Percentiles rank a stretch among this genome's conserved stretches.
Conservation (phyloP, 2,888 invertebrate species). For the Nymphalis c-album region DNA sequence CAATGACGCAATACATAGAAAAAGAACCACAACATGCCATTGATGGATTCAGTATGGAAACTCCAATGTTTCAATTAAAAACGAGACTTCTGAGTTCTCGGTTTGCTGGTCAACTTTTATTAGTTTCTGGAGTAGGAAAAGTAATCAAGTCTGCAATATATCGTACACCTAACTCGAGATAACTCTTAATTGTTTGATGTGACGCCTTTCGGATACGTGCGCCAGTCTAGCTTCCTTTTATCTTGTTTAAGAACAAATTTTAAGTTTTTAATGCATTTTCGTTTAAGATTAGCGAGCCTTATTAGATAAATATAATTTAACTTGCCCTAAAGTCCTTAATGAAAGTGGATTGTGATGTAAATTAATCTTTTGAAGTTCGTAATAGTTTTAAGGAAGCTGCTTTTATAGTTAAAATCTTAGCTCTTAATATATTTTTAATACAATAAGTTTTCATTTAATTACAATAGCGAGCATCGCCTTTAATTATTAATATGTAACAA, state of each 20-base stretch:
- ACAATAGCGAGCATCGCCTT: neutral
- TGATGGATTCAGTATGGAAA: conserved; percentile 47
- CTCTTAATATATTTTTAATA: neutral
- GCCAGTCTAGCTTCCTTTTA: conserved; percentile 43
- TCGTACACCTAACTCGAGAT: conserved; percentile 61
- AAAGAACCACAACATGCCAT: conserved; percentile 34
- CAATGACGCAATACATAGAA: conserved; percentile 8
- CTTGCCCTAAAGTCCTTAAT: conserved; percentile 30
- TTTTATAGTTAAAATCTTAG: conserved; percentile 2
- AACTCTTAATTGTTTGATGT: conserved; percentile 72
- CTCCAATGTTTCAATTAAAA: conserved; percentile 67
- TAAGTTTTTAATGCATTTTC: conserved; percentile 45
- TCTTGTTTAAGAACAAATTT: conserved; percentile 51
- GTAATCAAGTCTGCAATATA: conserved; percentile 73
- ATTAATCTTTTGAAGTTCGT: conserved; percentile 9
- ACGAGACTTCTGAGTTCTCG: conserved; percentile 55
- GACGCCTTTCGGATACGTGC: conserved; percentile 50
- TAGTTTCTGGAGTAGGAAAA: conserved; percentile 69
- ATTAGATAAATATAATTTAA: conserved; percentile 39
- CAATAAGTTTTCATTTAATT: too few relatives aligned
- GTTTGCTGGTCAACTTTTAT: conserved; percentile 74
- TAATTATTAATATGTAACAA: neutral
- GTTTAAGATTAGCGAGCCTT: conserved; percentile 31
- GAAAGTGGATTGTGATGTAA: conserved; percentile 10
- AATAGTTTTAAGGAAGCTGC: conserved; percentile 10